Evolutionary conservation across 2,888 invertebrate species (phyloP), one percentile per base, ranked within the genome.

Genomic region (Ophion ventricosus): DNA sequence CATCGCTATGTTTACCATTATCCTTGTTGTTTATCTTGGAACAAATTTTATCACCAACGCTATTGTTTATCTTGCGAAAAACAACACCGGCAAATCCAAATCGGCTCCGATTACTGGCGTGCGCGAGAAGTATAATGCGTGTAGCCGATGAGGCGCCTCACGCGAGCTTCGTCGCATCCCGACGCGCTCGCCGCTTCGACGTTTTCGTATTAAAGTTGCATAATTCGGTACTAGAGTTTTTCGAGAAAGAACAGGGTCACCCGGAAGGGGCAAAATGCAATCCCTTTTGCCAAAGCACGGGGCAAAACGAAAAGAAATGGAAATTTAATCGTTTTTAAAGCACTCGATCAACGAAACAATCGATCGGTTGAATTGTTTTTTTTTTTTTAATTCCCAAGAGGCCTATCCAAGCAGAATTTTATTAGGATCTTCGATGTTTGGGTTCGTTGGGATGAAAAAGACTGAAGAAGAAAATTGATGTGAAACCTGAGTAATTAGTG

Each of bases 101-200:
- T 29, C 23, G 49, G 35, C 29, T 35, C 14, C 20, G 29, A 67
- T 83, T 76, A 77, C 40, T 77, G 79, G 85, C 78, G 69, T 83
- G 72, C 70, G 66, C 74, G 69, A 43, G 67, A 73, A 76, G 80
- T 77, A 25, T 57, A 26, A 57, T 69, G 76, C 63, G 54, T 64
- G 29, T 26, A 35, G 74, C 35, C 76, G 54, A 77, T 59, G 70
- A 67, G 90, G 87, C 87, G 88, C 88, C 89, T 57, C 91, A 89
- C 88, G 89, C 89, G 85, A 89, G 66, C 86, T 57, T 49, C 69
- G 61, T 72, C 49, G 75, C 59, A 25, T 20, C 11, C 0, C 23
- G 43, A 17, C 35, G 29, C 67, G 57, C 43, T 43, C 43, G 73
- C 11, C 11, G 73, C 29, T 63, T 59, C 17, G 20, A 67, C 35